Base-by-base conservation (phyloP, 1,140 invertebrate genomes). In the Drosophila ercepeae region DNA sequence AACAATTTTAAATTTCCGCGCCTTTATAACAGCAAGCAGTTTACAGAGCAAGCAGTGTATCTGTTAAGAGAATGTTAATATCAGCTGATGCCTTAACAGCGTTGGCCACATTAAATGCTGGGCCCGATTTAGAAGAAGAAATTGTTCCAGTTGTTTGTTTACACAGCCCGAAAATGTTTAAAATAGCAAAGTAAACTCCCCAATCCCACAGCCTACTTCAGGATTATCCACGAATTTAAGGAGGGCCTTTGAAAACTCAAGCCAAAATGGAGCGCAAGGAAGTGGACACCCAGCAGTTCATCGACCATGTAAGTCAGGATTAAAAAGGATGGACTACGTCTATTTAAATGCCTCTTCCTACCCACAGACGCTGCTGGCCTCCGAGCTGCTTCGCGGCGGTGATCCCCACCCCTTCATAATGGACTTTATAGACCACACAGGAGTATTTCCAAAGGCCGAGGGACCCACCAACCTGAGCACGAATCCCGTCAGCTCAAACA, bases 221-320 rank as follows among this genome's bases (percentile, higher is more conserved):
- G 29, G 29, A 3, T 32, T 1, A 32, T 3, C 36, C 23, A 14
- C 52, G 14, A 39, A 34, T 63, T 82, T 81, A 82, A 81, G 79
- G 72, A 45, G 71, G 50, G 67, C 64, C 11, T 9, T 13, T 16
- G 29, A 63, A 29, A 81, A 73, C 58, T 49, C 3, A 8, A 8
- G 14, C 13, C 41, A 77, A 70, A 74, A 81, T 90, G 79, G 76
- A 89, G 59, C 89, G 83, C 60, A 90, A 90, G 41, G 89, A 90
- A 63, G 79, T 86, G 58, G 89, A 90, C 44, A 44, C 82, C 9
- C 55, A 75, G 41, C 74, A 78, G 60, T 90, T 86, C 59, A 90
- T 90, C 45, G 89, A 90, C 32, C 89, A 90, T 54, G 89, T 90
- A 69, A 86, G 73, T 68, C 9, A 9, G 29, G 29, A 32, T 32